A percentile compares a stretch with the other conserved stretches of the same genome.
Conservation (phyloP, 2,797 vertebrate genomes). For the Glossophaga mutica region DNA sequence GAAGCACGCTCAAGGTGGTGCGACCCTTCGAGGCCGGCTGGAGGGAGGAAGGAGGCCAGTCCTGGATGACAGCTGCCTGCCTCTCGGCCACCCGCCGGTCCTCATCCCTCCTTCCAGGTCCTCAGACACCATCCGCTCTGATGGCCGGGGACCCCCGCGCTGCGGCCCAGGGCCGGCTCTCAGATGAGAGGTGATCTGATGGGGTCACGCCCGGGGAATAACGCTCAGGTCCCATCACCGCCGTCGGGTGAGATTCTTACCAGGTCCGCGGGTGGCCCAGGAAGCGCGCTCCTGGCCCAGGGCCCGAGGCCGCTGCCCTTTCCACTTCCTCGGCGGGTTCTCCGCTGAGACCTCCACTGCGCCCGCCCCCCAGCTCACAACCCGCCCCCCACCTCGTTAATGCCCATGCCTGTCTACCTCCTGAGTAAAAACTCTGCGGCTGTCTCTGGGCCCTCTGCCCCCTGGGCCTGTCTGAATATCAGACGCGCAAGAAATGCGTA, state of each 20-base stretch:
- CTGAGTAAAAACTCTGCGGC: background rate
- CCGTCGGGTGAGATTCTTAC: background rate
- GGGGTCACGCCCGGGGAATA: background rate
- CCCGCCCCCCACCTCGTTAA: background rate
- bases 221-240: background rate
- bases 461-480: background rate
- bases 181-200: too few relatives aligned
- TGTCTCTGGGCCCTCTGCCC: background rate
- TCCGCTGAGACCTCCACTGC: background rate
- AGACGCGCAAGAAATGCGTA: background rate
- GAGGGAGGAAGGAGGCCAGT: background rate
- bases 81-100: background rate
- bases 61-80: background rate
- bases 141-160: background rate
- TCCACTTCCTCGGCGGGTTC: background rate
- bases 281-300: background rate
- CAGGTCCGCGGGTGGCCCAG: too few relatives aligned
- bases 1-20: background rate
- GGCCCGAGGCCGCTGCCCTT: accelerated
- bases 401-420: background rate
- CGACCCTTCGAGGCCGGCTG: background rate
- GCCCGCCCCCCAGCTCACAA: background rate
- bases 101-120: background rate
- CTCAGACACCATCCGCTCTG: background rate
- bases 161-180: background rate